Evolutionary conservation across 2,888 invertebrate species (phyloP).

Genomic region (Cordilura impudica): DNA sequence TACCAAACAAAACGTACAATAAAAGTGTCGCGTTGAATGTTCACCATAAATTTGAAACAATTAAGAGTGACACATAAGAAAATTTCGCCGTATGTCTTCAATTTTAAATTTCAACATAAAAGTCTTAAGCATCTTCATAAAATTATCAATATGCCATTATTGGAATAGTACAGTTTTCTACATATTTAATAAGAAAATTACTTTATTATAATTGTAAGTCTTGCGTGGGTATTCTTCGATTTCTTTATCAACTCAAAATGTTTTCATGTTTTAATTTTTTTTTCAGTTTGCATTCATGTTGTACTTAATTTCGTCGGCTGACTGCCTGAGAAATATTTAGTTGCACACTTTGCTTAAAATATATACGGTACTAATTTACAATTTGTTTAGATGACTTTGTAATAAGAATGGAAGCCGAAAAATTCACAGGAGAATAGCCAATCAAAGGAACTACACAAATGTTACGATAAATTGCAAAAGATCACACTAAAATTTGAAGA

Average conservation of each 20-base stretch:
- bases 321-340: not conserved
- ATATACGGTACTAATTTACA: too few species aligned
- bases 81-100: not conserved
- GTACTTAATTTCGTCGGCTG: not conserved
- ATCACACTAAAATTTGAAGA: too few species aligned
- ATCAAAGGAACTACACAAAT: too few species aligned
- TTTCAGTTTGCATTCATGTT: not conserved
- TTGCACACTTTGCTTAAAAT: not conserved
- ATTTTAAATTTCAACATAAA: constrained; percentile 5
- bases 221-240: constrained; percentile 46
- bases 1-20: not conserved
- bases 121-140: not conserved
- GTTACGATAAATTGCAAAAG: too few species aligned
- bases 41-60: constrained; percentile 50
- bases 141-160: constrained; percentile 5
- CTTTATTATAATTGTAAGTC: constrained; percentile 14
- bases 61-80: constrained; percentile 52
- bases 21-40: not conserved
- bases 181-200: constrained; percentile 21
- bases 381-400: too few species aligned
- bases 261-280: constrained; percentile 1
- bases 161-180: not conserved
- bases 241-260: constrained; percentile 39
- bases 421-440: too few species aligned
- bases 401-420: too few species aligned